Base-by-base conservation (phyloP, 2,888 invertebrate genomes). In the Cyaniris semiargus region DNA sequence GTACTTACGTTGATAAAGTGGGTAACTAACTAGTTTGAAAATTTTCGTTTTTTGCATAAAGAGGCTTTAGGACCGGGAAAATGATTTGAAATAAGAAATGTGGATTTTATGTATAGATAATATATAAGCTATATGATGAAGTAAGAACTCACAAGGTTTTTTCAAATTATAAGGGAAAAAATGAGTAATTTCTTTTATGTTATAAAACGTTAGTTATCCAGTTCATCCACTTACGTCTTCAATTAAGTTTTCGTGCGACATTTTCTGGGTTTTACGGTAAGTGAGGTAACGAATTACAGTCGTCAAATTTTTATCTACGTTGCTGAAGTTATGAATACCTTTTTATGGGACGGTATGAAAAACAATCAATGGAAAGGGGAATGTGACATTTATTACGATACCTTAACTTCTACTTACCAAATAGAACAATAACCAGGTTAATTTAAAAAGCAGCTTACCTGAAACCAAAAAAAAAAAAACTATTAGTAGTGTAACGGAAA, bases 401-500 rank as follows among this genome's bases (percentile, higher is more conserved):
- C 44, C 38, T 44, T 44, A 44, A 48, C 4, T 27, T 66, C 5
- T 66, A 66, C 27, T 66, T 66, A 66, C 66, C 23, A 66, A 66
- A 66, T 66, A 23, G 27, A 2, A 8, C 1, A 27, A 15, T 48
- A 48, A 15, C 15, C 18, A 18, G 53, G 0, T 60, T 21, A 23
- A 27, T 66, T 66, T 4, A 1, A 31, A 66, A 66, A 66, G 6
- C 66, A 77, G 38, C 71, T 79, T 81, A 82, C 81, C 81, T 81
- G 81, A 44, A 82, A 82, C 79, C n/a, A n/a, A n/a, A 80, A 79
- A 78, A 80, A 76, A 18, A 77, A 23, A 75, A 75, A 23, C 21
- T 3, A 23, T 15, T 13, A 66, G 27, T 27, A 66, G 66, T 27
- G 4, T 38, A 3, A 44, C 44, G 3, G 3, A 44, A 44, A 10